Evolutionary conservation across 1,140 invertebrate species (phyloP), one percentile per base, ranked within the genome.

Genomic region (Neotoxoptera formosana): DNA sequence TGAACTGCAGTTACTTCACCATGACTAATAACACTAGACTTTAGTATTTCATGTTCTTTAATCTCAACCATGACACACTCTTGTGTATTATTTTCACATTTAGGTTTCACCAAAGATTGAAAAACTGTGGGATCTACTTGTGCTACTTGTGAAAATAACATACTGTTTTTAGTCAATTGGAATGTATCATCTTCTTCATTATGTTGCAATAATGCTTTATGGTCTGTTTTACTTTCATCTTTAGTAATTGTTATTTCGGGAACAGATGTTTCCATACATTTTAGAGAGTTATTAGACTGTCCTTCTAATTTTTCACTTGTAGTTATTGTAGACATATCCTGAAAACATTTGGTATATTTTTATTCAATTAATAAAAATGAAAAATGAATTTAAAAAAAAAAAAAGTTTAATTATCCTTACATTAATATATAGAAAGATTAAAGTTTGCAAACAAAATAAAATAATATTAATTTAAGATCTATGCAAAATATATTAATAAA

Each of bases 141-240:
- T 0, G 97, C 97, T 94, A 97, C 97, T 95, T 97, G 96, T 2
- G 96, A 97, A 94, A 97, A 97, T 7, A 97, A 95, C 81, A 96
- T 96, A 94, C 97, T 97, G 93, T 97, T 96, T 94, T 97, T 96
- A 23, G 97, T 95, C 56, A 97, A 95, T 90, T 95, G 95, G 93
- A 96, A 96, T 93, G 96, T 96, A 41, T 96, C 95, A 51, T 95
- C 95, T 36, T 95, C 95, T 56, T 94, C 94, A 11, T 94, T 83
- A 53, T 51, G 30, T 56, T 84, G n/a, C 48, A 84, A 41, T 93
- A 84, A 84, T 53, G 47, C 34, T 20, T 51, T 25, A 30, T 41
- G 34, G 11, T 86, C 47, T 45, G 41, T 84, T 84, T 93, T 93
- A 86, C 0, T 86, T 34, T 93, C n/a, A 36, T 93, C 51, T 51